phyloP scores from a whole-genome alignment of 1,140 invertebrate species.

The Eurosta solidaginis region DNA sequence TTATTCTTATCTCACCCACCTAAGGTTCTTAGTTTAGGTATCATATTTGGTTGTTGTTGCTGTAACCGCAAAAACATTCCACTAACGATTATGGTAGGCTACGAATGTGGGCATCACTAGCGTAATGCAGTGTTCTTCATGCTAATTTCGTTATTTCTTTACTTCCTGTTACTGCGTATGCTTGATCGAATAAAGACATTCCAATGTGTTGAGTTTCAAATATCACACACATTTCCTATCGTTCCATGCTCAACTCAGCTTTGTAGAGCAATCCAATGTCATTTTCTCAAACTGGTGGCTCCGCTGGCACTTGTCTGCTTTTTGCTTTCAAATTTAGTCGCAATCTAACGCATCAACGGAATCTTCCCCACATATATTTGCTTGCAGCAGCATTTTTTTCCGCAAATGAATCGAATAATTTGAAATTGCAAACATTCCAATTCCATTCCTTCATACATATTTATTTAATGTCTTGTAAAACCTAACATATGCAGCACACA shows the following conservation, averaged over 20 bases:
- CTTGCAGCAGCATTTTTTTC: slow-evolving; percentile 12
- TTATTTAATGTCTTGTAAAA: not conserved
- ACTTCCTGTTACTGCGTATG: not conserved
- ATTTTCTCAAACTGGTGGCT: not conserved
- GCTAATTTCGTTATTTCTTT: not conserved
- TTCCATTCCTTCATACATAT: not conserved
- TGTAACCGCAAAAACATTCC: no score
- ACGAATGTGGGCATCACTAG: no score
- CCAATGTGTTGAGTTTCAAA: not conserved
- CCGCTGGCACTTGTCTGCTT: not conserved
- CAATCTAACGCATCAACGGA: not conserved
- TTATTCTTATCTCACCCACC: no score
- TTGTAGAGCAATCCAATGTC: not conserved
- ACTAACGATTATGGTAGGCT: no score
- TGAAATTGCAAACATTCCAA: not conserved
- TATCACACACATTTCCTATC: not conserved
- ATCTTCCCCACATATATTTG: slow-evolving; percentile 13
- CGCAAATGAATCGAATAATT: slow-evolving; percentile 19
- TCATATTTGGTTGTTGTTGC: not conserved
- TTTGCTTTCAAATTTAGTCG: not conserved
- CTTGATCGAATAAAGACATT: not conserved
- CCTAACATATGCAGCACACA: no score
- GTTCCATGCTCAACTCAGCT: not conserved
- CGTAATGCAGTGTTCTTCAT: no score
- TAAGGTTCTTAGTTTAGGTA: no score